These are phyloP conservation scores for Drosophila mayaguana DNA, from an alignment of 2,888 invertebrate species.

Conservation along the genomic window DNA sequence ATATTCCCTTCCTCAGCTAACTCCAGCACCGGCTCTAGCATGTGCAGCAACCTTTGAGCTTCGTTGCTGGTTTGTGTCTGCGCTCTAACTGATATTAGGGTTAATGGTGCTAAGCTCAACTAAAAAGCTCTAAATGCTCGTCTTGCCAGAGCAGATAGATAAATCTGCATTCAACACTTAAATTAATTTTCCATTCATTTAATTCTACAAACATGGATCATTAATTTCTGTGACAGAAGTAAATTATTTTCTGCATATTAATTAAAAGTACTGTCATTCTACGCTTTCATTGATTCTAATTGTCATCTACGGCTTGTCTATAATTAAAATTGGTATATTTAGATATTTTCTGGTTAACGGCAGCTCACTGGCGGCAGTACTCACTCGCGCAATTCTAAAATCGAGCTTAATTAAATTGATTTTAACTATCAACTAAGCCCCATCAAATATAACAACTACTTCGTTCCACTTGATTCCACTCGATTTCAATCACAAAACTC, in stretches of 20 bases:
- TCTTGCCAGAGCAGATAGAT: background rate
- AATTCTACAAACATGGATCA: background rate
- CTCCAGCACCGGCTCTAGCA: background rate
- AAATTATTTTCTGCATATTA: background rate
- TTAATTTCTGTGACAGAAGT: background rate
- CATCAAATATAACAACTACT: constrained; percentile 19
- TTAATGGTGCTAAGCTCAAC: background rate
- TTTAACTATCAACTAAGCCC: constrained; percentile 21
- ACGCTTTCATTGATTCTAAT: background rate
- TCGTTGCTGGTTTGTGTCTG: background rate
- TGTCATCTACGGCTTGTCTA: background rate
- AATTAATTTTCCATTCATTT: background rate
- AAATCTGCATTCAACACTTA: constrained; percentile 1
- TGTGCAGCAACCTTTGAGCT: constrained; percentile 1
- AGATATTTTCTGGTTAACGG: constrained; percentile 27
- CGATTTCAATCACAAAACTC: constrained; percentile 46
- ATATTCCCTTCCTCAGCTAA: background rate
- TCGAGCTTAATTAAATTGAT: constrained; percentile 42
- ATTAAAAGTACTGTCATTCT: constrained; percentile 9
- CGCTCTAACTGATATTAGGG: constrained; percentile 23
- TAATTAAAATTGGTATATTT: constrained; percentile 31
- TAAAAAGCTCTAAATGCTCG: background rate
- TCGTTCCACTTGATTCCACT: constrained; percentile 53
- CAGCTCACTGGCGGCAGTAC: constrained; percentile 11
- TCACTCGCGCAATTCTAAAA: constrained; percentile 18